phyloP scores from a whole-genome alignment of 35 echinoderm and acorn worm species.

The Heliocidaris tuberculata region DNA sequence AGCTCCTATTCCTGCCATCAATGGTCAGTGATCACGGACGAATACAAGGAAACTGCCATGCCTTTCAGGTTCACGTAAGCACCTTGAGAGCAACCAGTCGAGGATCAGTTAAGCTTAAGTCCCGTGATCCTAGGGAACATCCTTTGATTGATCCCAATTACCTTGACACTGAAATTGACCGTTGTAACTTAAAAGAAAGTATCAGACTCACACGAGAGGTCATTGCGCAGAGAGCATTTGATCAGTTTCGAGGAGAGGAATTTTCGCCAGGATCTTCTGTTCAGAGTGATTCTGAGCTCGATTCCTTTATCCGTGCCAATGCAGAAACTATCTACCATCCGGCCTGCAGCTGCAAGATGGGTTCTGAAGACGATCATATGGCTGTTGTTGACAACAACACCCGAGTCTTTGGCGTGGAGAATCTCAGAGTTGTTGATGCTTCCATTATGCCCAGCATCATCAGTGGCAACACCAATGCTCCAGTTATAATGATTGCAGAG shows the following conservation, averaged over 20 bases:
- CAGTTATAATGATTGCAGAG: constrained; percentile 95
- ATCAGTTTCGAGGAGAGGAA: constrained; percentile 71
- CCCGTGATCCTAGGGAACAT: constrained; percentile 64
- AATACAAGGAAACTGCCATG: constrained; percentile 68
- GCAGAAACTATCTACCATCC: constrained; percentile 89
- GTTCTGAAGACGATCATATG: constrained; percentile 85
- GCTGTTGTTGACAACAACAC: constrained; percentile 85
- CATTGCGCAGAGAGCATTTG: constrained; percentile 81
- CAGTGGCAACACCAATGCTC: constrained; percentile 89
- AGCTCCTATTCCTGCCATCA: constrained; percentile 89
- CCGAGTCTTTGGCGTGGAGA: constrained; percentile 74
- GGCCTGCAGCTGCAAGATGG: constrained; percentile 94
- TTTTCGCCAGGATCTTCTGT: constrained; percentile 68
- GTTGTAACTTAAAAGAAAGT: constrained; percentile 73
- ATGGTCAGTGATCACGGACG: constrained; percentile 85
- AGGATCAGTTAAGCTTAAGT: constrained; percentile 78
- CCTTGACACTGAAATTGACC: constrained; percentile 81
- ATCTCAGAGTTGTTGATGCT: constrained; percentile 89
- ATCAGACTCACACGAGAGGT: constrained; percentile 78
- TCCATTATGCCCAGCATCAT: constrained; percentile 97
- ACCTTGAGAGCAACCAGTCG: constrained; percentile 70
- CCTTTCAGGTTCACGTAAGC: constrained; percentile 84
- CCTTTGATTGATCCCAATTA: constrained; percentile 92
- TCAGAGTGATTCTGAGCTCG: constrained; percentile 75
- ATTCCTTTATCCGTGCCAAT: constrained; percentile 66